These are phyloP conservation scores for Aricia agestis DNA, from an alignment of 1,140 invertebrate species.

Conservation along the genomic window DNA sequence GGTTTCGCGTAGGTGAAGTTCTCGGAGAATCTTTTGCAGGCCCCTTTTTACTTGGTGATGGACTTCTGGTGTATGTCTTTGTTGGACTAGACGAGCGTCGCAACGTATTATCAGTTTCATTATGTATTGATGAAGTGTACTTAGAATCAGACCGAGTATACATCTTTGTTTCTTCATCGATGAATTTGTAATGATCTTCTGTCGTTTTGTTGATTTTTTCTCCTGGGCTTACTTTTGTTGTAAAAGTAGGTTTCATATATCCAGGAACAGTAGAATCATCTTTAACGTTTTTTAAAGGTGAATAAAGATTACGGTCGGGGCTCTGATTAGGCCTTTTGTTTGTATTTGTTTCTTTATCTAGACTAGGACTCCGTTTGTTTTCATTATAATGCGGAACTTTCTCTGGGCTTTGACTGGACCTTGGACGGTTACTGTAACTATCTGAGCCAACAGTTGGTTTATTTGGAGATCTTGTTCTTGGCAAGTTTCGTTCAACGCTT, in stretches of 20 bases:
- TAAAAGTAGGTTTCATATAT: slow-evolving; percentile 50
- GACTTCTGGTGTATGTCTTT: slow-evolving; percentile 9
- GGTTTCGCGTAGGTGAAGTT: slow-evolving; percentile 6
- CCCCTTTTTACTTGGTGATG: slow-evolving; percentile 22
- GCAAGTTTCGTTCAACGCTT: slow-evolving; percentile 35
- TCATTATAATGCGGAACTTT: slow-evolving; percentile 30
- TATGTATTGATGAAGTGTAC: not conserved
- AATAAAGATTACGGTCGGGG: slow-evolving; percentile 20
- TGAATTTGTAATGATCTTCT: slow-evolving; percentile 55
- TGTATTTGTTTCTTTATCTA: slow-evolving; percentile 35
- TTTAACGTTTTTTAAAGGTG: slow-evolving; percentile 11
- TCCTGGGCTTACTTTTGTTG: slow-evolving; percentile 33
- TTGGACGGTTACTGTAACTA: slow-evolving; percentile 24
- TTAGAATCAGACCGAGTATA: slow-evolving; percentile 31
- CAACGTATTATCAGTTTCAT: not conserved
- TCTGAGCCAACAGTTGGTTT: slow-evolving; percentile 35
- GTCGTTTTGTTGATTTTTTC: slow-evolving; percentile 32
- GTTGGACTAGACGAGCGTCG: slow-evolving; percentile 24
- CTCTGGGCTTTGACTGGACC: slow-evolving; percentile 40
- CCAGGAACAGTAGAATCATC: slow-evolving; percentile 30
- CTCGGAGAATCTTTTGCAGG: slow-evolving; percentile 18
- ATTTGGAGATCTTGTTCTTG: slow-evolving; percentile 40
- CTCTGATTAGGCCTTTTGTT: slow-evolving; percentile 18
- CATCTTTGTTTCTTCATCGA: slow-evolving; percentile 64
- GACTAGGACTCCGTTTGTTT: slow-evolving; percentile 37